phyloP scores from a whole-genome alignment of 2,113 vertebrate genomes.

The Danionella cerebrum region DNA sequence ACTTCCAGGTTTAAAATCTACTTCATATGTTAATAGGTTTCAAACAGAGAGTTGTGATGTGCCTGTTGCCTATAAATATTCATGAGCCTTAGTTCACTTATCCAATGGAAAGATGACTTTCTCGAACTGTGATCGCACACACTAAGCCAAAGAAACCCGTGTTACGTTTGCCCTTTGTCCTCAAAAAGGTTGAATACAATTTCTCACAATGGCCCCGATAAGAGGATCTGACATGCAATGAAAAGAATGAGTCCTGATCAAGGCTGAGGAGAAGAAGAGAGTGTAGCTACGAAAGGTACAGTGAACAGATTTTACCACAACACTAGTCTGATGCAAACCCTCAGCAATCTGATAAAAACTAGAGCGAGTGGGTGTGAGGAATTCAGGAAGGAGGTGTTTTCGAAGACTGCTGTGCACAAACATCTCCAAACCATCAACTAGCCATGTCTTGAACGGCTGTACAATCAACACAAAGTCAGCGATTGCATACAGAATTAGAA shows the following conservation, averaged over 20 bases:
- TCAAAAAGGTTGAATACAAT: too few species aligned
- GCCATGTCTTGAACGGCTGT: background rate
- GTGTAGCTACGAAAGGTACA: background rate
- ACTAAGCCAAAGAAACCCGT: too few species aligned
- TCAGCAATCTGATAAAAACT: slow-evolving; percentile 42
- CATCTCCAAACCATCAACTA: background rate
- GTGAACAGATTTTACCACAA: slow-evolving; percentile 28
- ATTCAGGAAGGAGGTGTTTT: background rate
- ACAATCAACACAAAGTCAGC: background rate
- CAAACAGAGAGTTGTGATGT: too few species aligned
- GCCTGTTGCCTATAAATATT: too few species aligned
- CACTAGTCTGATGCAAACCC: slow-evolving; percentile 59
- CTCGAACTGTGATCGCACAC: background rate
- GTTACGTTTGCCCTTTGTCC: too few species aligned
- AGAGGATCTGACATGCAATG: background rate
- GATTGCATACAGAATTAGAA: too few species aligned
- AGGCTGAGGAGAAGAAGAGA: background rate
- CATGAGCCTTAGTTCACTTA: too few species aligned
- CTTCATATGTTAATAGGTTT: too few species aligned
- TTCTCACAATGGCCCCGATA: too few species aligned
- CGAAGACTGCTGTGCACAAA: background rate
- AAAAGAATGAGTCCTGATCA: background rate
- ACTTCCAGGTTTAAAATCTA: too few species aligned
- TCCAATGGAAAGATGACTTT: too few species aligned
- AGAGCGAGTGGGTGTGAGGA: background rate